These are phyloP conservation scores for Ophion slaviceki DNA, from an alignment of 2,888 invertebrate species.

Conservation along the genomic window DNA sequence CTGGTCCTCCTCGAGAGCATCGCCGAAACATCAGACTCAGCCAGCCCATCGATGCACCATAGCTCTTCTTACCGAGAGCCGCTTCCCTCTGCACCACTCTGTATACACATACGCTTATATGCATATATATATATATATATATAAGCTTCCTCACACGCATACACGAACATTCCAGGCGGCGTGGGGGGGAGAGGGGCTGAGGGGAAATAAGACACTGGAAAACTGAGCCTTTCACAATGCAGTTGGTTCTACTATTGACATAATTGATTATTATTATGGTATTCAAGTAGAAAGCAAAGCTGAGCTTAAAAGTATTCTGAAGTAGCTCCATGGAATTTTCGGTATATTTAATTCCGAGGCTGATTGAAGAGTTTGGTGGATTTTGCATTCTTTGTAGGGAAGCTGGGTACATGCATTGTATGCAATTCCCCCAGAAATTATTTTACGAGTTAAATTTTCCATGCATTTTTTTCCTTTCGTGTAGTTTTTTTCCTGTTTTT, in stretches of 20 bases:
- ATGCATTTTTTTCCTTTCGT: neutral
- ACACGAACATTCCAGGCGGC: neutral
- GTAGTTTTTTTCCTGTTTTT: neutral
- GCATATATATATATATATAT: neutral
- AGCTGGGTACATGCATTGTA: no score
- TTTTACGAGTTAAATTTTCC: neutral
- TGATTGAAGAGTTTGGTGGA: neutral
- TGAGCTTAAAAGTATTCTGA: neutral
- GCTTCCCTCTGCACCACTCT: conserved; percentile 61
- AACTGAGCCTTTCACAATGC: neutral
- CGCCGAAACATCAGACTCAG: conserved; percentile 74
- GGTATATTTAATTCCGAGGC: no score
- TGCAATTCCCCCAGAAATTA: neutral
- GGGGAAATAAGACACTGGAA: neutral
- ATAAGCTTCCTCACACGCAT: neutral
- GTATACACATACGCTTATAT: neutral
- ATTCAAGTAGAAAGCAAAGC: neutral
- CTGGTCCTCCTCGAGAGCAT: conserved; percentile 76
- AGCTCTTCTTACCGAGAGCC: conserved; percentile 67
- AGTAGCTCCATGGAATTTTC: neutral
- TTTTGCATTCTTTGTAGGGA: neutral
- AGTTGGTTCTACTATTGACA: neutral
- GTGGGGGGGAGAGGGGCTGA: neutral
- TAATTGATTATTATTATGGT: neutral
- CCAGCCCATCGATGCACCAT: conserved; percentile 70